Base-by-base conservation (phyloP, 2,113 vertebrate species). In the Notechis scutatus region DNA sequence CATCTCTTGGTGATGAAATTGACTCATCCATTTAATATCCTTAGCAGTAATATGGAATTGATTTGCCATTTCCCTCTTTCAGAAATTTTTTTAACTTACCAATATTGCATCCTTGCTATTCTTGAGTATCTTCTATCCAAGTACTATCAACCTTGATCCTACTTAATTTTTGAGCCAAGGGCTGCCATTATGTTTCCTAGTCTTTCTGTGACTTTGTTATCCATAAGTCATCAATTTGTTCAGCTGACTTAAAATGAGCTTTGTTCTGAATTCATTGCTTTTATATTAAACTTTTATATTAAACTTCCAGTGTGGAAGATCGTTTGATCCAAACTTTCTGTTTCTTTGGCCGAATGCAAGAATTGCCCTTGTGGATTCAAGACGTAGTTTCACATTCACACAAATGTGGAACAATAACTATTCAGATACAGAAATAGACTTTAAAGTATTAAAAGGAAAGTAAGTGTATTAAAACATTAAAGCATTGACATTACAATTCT, bases 291-390 rank as follows among this genome's bases (percentile, higher is more conserved):
- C 59, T 61, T 93, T 94, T 96, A 50, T 50, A 50, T 50, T 50
- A 50, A 50, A 50, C 47, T 50, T 50, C 47, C n/a, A 99, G 98
- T 99, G 98, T 45, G 98, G 98, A 15, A 97, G 98, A 85, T 97
- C 98, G 0, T 99, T 98, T 97, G 98, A 98, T 29, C 98, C 98
- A 9, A 98, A 99, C 91, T 99, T 98, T 81, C 95, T 99, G 81
- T 99, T 98, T 97, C 92, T 99, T 94, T 99, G 98, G 98, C 98
- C 98, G 47, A 99, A 98, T 91, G 98, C 98, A 93, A 98, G 97
- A 96, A 97, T 98, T 94, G 98, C 96, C 0, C 85, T 99, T 55
- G 94, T 98, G 56, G 98, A 98, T 86, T 95, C 97, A 1, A 97
- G 94, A 18, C 94, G 96, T 9, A 87, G 95, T 0, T 95, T 93